Evolutionary conservation across 2,113 vertebrate genomes (phyloP), one percentile per base, ranked within the genome.

Genomic region (Naja naja): DNA sequence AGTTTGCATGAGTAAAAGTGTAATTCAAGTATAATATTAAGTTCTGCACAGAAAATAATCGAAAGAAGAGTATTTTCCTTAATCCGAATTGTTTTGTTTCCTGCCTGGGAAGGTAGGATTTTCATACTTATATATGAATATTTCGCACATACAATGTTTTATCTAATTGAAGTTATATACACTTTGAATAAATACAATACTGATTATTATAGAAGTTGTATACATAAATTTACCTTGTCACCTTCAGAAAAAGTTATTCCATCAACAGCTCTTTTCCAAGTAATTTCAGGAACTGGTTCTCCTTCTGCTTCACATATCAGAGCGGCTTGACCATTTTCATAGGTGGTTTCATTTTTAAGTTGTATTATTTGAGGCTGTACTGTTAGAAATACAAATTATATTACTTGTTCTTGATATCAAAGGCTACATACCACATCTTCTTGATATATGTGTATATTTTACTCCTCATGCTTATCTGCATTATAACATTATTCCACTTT

Each of bases 321-420:
- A 90, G 98, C 99, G 94, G 98, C 97, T 89, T 98, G 98, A 87
- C 98, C 99, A 96, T 99, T 98, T 97, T 99, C 99, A 94, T 98
- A 98, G 0, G 99, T 98, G 0, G 99, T 99, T 97, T 99, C 98
- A 95, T 99, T 99, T 95, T 98, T 98, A 96, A 99, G 98, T 96
- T 98, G 98, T 96, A 98, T 99, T 97, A 99, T 99, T 94, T 99
- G 99, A 96, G 99, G 99, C 97, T 99, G 98, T 96, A 99, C 99
- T 99, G 98, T 98, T 98, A 97, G 98, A 97, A 98, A 97, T 94
- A 96, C 64, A 97, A 95, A 95, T 94, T 96, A 94, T 7, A 94
- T 98, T 96, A 98, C 55, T 97, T 91, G 95, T 85, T 87, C 64
- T 91, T 34, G 49, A 93, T 74, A 93, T 86, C 30, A 92, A 34